phyloP scores from a whole-genome alignment of 2,113 vertebrate species.

The Microtus montanus region DNA sequence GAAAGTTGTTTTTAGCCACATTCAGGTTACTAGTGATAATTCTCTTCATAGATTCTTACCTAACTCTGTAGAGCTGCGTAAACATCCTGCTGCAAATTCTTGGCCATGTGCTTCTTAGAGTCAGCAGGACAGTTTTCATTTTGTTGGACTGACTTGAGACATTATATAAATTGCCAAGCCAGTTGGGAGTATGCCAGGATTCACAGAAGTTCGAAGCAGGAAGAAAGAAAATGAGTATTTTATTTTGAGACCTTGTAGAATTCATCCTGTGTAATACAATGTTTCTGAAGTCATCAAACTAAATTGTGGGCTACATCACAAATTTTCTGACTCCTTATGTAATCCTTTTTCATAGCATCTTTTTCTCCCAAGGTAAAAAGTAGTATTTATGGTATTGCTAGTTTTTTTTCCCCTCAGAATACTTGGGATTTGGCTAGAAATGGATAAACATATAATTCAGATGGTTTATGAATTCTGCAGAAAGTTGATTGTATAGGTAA shows the following conservation, averaged over 20 bases:
- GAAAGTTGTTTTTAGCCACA: conserved; percentile 25
- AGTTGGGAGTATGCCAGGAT: background rate
- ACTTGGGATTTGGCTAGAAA: conserved; percentile 10
- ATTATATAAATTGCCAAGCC: background rate
- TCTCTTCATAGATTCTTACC: conserved; percentile 16
- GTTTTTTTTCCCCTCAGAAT: background rate
- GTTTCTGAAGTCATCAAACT: conserved; percentile 31
- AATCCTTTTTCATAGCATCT: background rate
- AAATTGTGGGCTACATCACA: conserved; percentile 35
- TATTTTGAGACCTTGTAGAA: conserved; percentile 17
- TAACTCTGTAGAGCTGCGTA: conserved; percentile 10
- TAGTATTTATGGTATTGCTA: background rate
- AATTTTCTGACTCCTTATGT: background rate
- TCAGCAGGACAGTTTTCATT: background rate
- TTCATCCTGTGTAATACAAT: conserved; percentile 29
- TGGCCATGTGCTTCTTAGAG: background rate
- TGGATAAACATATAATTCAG: background rate
- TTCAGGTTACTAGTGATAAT: background rate
- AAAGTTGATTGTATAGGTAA: background rate
- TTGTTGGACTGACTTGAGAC: background rate
- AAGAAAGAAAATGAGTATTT: conserved; percentile 36
- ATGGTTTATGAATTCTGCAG: conserved; percentile 17
- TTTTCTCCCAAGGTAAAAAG: background rate
- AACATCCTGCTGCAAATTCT: background rate
- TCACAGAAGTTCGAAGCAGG: conserved; percentile 35